phyloP scores from a whole-genome alignment of 2,888 invertebrate genomes.

The Candidula unifasciata region DNA sequence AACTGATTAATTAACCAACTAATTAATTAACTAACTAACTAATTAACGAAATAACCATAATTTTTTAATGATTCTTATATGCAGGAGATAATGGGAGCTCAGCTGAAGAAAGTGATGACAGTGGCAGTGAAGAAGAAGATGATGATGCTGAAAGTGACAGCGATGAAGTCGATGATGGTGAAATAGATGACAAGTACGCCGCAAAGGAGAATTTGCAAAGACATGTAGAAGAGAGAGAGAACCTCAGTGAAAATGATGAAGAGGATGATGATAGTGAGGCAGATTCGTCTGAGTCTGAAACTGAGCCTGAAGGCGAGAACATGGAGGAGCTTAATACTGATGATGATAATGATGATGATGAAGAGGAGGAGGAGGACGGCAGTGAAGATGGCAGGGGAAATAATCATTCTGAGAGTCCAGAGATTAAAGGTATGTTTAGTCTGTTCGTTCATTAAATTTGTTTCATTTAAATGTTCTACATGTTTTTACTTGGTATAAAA shows the following conservation, averaged over 20 bases:
- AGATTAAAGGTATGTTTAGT: slow-evolving; percentile 32
- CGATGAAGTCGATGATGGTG: slow-evolving; percentile 17
- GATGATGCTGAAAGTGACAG: slow-evolving; percentile 50
- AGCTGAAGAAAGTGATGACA: slow-evolving; percentile 80
- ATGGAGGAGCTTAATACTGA: slow-evolving; percentile 13
- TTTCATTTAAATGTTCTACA: neutral
- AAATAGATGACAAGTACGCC: slow-evolving; percentile 41
- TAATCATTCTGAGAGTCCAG: slow-evolving; percentile 20
- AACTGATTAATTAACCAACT: too few species aligned
- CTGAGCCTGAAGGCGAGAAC: slow-evolving; percentile 51
- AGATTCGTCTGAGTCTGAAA: slow-evolving; percentile 54
- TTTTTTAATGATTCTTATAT: neutral
- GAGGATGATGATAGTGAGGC: slow-evolving; percentile 43
- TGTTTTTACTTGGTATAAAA: neutral
- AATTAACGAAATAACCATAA: neutral
- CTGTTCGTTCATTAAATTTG: neutral
- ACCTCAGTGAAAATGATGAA: slow-evolving; percentile 47
- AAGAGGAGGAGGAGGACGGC: slow-evolving; percentile 10
- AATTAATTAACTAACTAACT: too few species aligned
- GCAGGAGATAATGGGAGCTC: slow-evolving; percentile 13
- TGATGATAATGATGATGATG: slow-evolving; percentile 19
- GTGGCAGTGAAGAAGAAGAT: slow-evolving; percentile 88
- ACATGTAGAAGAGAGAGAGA: slow-evolving; percentile 51
- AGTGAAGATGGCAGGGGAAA: neutral
- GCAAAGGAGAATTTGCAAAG: slow-evolving; percentile 55